Conservation (phyloP, 2,113 vertebrate species). For the Nothobranchius kuhntae region DNA sequence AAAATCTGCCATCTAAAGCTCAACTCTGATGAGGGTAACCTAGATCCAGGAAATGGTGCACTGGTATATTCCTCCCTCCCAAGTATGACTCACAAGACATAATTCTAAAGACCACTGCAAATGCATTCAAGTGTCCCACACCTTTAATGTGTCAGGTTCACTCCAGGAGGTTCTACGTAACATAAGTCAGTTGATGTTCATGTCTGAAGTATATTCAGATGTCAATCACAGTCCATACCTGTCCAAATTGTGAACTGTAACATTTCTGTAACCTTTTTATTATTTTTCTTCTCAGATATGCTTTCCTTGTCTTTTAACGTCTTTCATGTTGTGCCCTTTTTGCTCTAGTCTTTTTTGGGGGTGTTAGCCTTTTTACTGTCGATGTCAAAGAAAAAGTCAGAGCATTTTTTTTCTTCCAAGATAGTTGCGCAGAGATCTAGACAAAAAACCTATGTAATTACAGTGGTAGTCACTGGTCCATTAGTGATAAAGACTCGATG, state of each 20-base stretch:
- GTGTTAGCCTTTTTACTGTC: slow-evolving; percentile 2
- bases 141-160: background rate
- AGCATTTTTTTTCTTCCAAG: slow-evolving; percentile 68
- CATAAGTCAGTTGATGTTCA: no score
- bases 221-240: background rate
- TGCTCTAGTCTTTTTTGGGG: slow-evolving; percentile 12
- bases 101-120: no score
- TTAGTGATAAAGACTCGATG: slow-evolving; percentile 74
- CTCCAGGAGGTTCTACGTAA: background rate
- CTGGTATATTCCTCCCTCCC: no score
- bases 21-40: no score
- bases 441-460: slow-evolving; percentile 76
- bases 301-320: background rate
- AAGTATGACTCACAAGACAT: no score
- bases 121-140: no score
- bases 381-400: slow-evolving; percentile 56
- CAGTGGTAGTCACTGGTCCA: slow-evolving; percentile 63
- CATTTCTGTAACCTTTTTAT: background rate
- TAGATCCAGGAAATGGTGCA: no score
- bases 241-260: background rate
- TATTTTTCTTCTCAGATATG: background rate
- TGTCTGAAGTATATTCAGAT: background rate
- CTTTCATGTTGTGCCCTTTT: background rate
- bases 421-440: slow-evolving; percentile 56
- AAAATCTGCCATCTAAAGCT: no score